Base-by-base conservation (phyloP, 2,797 vertebrate species). In the Periophthalmus magnuspinnatus region DNA sequence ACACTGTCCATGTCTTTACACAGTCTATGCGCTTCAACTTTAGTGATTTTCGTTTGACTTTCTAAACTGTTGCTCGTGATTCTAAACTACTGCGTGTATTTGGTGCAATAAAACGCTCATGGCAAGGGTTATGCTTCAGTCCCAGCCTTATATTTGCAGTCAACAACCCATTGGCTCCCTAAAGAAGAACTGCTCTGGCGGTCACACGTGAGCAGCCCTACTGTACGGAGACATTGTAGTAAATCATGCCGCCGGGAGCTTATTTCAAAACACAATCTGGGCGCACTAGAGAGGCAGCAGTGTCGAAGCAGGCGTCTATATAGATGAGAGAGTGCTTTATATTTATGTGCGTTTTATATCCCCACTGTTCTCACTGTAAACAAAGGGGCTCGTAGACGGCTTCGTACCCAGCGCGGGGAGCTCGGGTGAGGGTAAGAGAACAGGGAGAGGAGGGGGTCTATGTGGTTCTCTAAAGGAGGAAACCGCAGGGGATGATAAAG, bases 301-400 rank as follows among this genome's bases (percentile, higher is more conserved):
- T 71, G 67, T 60, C 57, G 47, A 76, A 84, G 79, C 79, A 77
- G 77, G 74, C 77, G 65, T 76, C 81, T 86, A 76, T 78, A 82
- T 84, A 87, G 80, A 88, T 76, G 82, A 87, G 86, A 84, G 83
- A 79, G 81, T 80, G n/a, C 74, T 83, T 86, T 84, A 91, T 90
- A 91, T 91, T 91, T 89, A 90, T 90, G 85, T 81, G 87, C 86
- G 86, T 89, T 93, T 91, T 91, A 91, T 89, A 86, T 91, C 85
- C 89, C 82, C 69, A 75, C 86, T 80, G 88, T 86, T 90, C 81
- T 82, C 86, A 84, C 84, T 85, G 87, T 92, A 93, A 91, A 93
- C 91, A 93, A 92, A 90, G 81, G 80, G 85, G 75, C 85, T 89
- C 66, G 84, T 90, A 91, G 88, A 90, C 80, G 72, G 82, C 85